These are phyloP conservation scores for Oreocharis arfaki DNA, from an alignment of 2,113 vertebrate genomes.

Conservation along the genomic window DNA sequence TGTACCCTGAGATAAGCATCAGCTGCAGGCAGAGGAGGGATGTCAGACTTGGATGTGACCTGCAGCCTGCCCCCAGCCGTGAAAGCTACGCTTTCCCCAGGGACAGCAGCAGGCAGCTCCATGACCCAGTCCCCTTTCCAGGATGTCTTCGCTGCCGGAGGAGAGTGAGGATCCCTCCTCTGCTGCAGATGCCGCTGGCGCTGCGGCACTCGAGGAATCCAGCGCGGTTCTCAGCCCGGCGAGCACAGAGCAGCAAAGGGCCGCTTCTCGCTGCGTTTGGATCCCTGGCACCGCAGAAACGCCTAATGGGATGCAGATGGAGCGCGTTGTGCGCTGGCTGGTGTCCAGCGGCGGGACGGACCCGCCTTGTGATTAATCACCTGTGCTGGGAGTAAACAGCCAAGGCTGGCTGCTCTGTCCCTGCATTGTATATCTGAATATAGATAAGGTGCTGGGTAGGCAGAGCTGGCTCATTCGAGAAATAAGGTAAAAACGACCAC, in stretches of 20 bases:
- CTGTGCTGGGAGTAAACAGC: slow-evolving; percentile 51
- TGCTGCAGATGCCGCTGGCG: neutral
- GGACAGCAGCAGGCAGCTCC: neutral
- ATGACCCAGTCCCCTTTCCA: neutral
- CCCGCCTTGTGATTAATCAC: slow-evolving; percentile 63
- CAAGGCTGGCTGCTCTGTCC: neutral
- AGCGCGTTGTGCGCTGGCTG: neutral
- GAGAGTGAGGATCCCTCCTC: neutral
- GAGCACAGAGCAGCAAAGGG: neutral
- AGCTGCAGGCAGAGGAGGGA: neutral
- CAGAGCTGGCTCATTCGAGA: neutral
- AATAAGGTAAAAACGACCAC: neutral
- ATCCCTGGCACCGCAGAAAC: slow-evolving; percentile 58
- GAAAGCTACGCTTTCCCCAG: neutral
- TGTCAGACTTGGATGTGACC: neutral
- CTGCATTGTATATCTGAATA: neutral
- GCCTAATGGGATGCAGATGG: slow-evolving; percentile 67
- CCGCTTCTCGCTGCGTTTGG: slow-evolving; percentile 2
- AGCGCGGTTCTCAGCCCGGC: slow-evolving; percentile 25
- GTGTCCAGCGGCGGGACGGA: slow-evolving; percentile 31
- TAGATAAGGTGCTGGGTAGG: neutral
- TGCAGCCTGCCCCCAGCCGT: neutral
- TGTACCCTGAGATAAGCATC: neutral
- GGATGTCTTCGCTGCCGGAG: neutral
- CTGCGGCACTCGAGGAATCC: slow-evolving; percentile 3